Percentiles rank a stretch among this genome's conserved stretches.
phyloP scores from a whole-genome alignment of 2,113 vertebrate species.

The Hippocampus abdominalis region DNA sequence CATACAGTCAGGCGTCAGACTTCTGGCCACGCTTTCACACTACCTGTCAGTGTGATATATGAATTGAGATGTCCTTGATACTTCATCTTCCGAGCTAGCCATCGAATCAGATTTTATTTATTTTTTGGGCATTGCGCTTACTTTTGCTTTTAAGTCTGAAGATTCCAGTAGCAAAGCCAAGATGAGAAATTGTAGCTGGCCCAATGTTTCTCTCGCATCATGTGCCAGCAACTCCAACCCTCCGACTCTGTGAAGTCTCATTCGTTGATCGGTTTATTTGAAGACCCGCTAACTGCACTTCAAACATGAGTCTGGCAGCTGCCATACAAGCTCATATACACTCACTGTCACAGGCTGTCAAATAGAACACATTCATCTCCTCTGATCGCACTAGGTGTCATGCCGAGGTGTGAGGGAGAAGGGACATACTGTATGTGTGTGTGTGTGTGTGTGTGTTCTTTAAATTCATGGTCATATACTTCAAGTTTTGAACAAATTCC shows the following conservation, averaged over 20 bases:
- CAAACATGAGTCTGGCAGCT: slow-evolving; percentile 52
- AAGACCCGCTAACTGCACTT: slow-evolving; percentile 54
- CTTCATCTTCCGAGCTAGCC: background rate
- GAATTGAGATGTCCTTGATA: slow-evolving; percentile 1
- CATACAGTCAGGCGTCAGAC: slow-evolving; percentile 8
- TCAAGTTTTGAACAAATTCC: background rate
- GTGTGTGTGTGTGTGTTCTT: background rate
- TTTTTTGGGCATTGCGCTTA: background rate
- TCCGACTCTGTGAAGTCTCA: slow-evolving; percentile 37
- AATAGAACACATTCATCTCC: slow-evolving; percentile 54
- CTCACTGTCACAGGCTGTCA: slow-evolving; percentile 33
- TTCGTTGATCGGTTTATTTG: slow-evolving; percentile 48
- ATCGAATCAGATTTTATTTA: background rate
- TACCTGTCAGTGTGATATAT: slow-evolving; percentile 8
- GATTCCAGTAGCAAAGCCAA: slow-evolving; percentile 11
- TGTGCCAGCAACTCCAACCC: slow-evolving; percentile 40
- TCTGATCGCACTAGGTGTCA: slow-evolving; percentile 33
- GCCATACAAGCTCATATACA: slow-evolving; percentile 28
- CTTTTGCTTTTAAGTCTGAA: slow-evolving; percentile 35
- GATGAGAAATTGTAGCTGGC: slow-evolving; percentile 25
- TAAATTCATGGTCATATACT: background rate
- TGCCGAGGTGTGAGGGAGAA: background rate
- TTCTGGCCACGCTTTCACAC: slow-evolving; percentile 10
- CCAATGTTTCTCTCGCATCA: slow-evolving; percentile 22
- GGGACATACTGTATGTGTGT: background rate